Evolutionary conservation across 2,888 invertebrate species (phyloP).

Genomic region (Drosophila infuscata): DNA sequence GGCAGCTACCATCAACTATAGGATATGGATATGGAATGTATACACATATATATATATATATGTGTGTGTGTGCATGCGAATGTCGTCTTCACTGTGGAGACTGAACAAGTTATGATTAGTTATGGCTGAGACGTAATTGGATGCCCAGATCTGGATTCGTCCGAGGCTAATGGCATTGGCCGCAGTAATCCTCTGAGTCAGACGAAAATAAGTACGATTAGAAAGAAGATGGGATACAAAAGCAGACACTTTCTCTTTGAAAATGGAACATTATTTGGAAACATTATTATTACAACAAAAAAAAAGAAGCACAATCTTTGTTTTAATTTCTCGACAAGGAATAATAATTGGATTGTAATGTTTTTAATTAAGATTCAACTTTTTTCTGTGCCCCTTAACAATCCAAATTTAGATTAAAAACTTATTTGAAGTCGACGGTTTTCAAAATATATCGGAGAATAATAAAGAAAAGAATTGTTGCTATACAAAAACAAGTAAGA

Average conservation of each 20-base stretch:
- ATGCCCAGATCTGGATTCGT: constrained; percentile 32
- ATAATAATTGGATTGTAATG: not conserved
- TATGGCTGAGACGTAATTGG: constrained; percentile 48
- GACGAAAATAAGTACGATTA: not conserved
- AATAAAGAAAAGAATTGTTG: too few species aligned
- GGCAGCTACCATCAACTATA: constrained; percentile 47
- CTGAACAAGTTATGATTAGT: constrained; percentile 45
- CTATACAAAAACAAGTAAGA: too few species aligned
- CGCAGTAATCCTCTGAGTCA: constrained; percentile 14
- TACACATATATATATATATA: constrained; percentile 1
- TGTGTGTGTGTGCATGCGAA: not conserved
- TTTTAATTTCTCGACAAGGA: not conserved
- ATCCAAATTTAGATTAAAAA: not conserved
- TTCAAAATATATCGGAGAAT: too few species aligned
- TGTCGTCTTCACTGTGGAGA: constrained; percentile 4
- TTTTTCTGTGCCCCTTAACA: not conserved
- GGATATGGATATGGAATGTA: constrained; percentile 21
- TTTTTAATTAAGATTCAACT: not conserved
- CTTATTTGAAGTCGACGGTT: too few species aligned
- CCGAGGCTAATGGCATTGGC: constrained; percentile 11
- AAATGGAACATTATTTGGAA: not conserved
- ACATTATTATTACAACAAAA: not conserved
- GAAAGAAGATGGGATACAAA: not conserved
- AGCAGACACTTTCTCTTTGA: not conserved
- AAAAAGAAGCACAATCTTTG: not conserved